A percentile compares a stretch with the other conserved stretches of the same genome.
Evolutionary conservation across 1,140 invertebrate species (phyloP).

Genomic region (Zaprionus lachaisei): DNA sequence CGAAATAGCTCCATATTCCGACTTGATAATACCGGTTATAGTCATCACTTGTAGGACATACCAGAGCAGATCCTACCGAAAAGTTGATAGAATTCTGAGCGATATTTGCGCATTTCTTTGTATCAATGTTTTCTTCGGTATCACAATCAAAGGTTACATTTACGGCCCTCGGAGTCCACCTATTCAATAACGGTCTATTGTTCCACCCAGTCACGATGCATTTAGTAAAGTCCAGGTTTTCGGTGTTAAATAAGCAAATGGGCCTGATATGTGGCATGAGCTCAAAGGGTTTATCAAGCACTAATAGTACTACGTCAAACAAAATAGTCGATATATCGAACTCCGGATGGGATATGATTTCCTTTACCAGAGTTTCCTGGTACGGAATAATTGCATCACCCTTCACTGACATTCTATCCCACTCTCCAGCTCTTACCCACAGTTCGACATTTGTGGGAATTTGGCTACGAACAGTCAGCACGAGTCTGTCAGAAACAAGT

Average conservation of each 20-base stretch:
- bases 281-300: slow-evolving; percentile 3
- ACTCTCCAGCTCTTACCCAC: slow-evolving; percentile 35
- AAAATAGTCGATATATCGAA: not conserved
- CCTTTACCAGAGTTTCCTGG: not conserved
- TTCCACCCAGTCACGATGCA: slow-evolving; percentile 40
- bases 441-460: no score
- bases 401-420: slow-evolving; percentile 26
- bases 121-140: not conserved
- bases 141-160: not conserved
- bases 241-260: not conserved
- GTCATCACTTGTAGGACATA: not conserved
- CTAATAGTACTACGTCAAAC: slow-evolving; percentile 25
- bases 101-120: not conserved
- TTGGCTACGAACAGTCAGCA: slow-evolving; percentile 7
- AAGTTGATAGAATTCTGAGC: not conserved
- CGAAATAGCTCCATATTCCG: no score
- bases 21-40: no score
- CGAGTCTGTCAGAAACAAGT: slow-evolving; percentile 4
- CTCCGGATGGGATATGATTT: not conserved
- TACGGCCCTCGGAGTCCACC: not conserved
- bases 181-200: not conserved
- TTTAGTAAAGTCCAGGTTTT: not conserved
- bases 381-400: slow-evolving; percentile 13
- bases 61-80: slow-evolving; percentile 23
- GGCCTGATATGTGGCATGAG: not conserved